Base-by-base conservation (phyloP, 2,888 invertebrate species). In the Deilephila porcellus region DNA sequence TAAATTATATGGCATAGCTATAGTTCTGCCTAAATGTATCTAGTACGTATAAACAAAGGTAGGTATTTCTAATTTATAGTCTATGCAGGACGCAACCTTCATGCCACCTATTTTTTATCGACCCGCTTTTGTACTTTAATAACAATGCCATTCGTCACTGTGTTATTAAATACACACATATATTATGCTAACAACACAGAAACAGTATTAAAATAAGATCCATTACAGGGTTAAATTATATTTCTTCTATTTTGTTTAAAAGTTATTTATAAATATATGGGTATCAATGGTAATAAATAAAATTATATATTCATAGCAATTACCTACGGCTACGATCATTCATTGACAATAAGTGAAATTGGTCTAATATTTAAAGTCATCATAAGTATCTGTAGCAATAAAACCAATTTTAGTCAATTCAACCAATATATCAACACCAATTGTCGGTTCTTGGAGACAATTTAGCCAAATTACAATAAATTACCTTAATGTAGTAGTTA, bases 91-190 rank as follows among this genome's bases (percentile, higher is more conserved):
- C 20, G 45, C 37, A 20, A 64, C 64, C 64, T 37, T 45, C 64
- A 45, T 45, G 64, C 20, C 64, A 45, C 45, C 64, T 45, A 64
- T 64, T 64, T 37, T 64, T 64, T 64, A 64, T 64, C 20, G 64
- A 14, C 45, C 11, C 64, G 20, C 64, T 8, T 64, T 20, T n/a
- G 45, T 64, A 37, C 45, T 64, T n/a, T 45, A 64, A 64, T 64
- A 20, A 37, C 64, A 45, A 64, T 20, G 45, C 37, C 4, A 20
- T 20, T 37, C 11, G 37, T 64, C n/a, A 64, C 5, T 20, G 63
- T 37, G 64, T 45, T 45, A 45, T 63, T 45, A 1, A 64, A 64
- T 64, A 20, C 11, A 37, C 20, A 64, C 45, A 45, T 45, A 45
- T 45, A 45, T 45, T 45, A 14, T 14, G 45, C 14, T 45, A 11